Conservation (phyloP, 2,797 vertebrate genomes). For the Notoglanidium macrostoma region DNA sequence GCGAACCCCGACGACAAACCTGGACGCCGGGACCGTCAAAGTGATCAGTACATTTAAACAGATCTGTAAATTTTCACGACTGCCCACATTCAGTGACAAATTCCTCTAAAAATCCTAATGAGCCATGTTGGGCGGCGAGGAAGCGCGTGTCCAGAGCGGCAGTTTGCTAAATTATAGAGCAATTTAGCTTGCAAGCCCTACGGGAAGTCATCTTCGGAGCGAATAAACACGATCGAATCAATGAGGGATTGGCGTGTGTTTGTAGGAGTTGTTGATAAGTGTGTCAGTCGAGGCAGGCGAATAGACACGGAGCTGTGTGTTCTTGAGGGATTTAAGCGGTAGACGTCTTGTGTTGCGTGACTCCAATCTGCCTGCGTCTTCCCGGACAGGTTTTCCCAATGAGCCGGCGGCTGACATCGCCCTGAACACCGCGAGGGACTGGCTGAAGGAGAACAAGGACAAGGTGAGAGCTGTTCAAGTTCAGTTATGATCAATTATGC, state of each 20-base stretch:
- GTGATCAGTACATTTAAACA: constrained; percentile 49
- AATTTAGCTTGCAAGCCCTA: neutral
- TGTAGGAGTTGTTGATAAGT: constrained; percentile 12
- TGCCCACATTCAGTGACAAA: constrained; percentile 47
- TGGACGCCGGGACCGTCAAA: constrained; percentile 43
- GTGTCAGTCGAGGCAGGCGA: constrained; percentile 23
- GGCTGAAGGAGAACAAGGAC: constrained; percentile 86
- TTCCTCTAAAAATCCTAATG: constrained; percentile 45
- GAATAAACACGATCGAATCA: constrained; percentile 31
- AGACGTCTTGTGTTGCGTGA: neutral
- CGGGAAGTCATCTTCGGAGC: constrained; percentile 36
- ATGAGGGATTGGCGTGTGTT: constrained; percentile 30
- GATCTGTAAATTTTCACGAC: constrained; percentile 53
- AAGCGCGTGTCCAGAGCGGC: constrained; percentile 23
- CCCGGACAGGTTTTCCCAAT: constrained; percentile 88
- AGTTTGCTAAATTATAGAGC: constrained; percentile 33
- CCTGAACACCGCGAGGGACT: constrained; percentile 87
- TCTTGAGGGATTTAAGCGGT: constrained; percentile 3
- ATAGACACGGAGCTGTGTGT: constrained; percentile 22
- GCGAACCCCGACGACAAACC: constrained; percentile 32
- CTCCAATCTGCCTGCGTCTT: constrained; percentile 39
- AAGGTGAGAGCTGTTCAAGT: constrained; percentile 77
- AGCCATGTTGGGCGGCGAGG: constrained; percentile 21
- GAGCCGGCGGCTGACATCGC: constrained; percentile 92
- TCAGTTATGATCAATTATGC: neutral